Base-by-base conservation (phyloP, 2,888 invertebrate genomes). In the Protonemura montana region DNA sequence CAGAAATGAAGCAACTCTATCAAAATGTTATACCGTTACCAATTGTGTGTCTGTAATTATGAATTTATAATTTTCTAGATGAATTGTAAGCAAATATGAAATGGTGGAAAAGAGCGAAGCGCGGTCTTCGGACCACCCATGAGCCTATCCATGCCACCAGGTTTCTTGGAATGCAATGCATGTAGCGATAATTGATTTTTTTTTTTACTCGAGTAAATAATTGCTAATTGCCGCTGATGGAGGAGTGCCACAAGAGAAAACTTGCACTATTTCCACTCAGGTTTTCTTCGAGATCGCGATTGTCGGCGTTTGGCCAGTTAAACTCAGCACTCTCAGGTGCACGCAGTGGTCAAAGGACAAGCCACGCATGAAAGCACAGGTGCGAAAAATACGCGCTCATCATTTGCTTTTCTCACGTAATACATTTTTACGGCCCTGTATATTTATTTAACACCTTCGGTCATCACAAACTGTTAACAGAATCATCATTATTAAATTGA, bases 151-250 rank as follows among this genome's bases (percentile, higher is more conserved):
- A 59, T 59, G 21, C 59, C 59, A 59, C 59, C 59, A 59, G 59
- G 59, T 59, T 59, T 59, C 59, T 59, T 59, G 59, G 59, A 59
- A 59, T 59, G 59, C 59, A 59, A 59, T 59, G 59, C 59, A 59
- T 59, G 59, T 59, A 16, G 59, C 59, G 59, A 59, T 59, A 59
- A 59, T 59, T 59, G 59, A 59, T 16, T 59, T 59, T 59, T 59
- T 59, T 59, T 59, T 10, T 59, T 59, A 59, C 59, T 59, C 13
- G 59, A 59, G 59, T 59, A 59, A 59, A 59, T 59, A 59, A 59
- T 59, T 59, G 59, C 59, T 59, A 59, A 59, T 59, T 59, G 59
- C 59, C 7, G 13, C 59, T 59, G 59, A 59, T 21, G 13, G 59
- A 59, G 59, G 59, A 10, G 59, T 21, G 59, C 59, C 59, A 1